A percentile compares a stretch with the other conserved stretches of the same genome.
These are phyloP conservation scores for Oryctes rhinoceros DNA, from an alignment of 1,140 invertebrate genomes.

Conservation along the genomic window DNA sequence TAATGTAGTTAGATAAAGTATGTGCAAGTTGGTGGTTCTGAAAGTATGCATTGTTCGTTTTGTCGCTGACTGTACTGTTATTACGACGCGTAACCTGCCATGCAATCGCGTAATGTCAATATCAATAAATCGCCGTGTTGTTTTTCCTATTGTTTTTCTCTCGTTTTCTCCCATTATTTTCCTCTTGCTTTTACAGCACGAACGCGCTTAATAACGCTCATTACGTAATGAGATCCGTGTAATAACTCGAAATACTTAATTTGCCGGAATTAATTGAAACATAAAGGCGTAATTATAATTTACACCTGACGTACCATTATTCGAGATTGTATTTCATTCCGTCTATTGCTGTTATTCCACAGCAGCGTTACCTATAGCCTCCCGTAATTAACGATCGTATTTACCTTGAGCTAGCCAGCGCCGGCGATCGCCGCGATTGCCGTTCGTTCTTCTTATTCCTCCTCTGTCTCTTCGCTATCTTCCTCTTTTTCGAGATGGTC, in stretches of 20 bases:
- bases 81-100: no score
- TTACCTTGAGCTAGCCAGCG: background rate
- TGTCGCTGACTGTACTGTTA: no score
- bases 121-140: background rate
- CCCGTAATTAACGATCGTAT: constrained; percentile 17
- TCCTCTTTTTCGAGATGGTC: no score
- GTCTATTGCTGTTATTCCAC: background rate
- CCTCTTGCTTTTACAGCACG: background rate
- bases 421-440: background rate
- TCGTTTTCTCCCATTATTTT: no score
- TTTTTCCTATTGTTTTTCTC: no score
- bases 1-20: no score
- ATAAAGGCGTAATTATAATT: constrained; percentile 35
- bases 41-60: no score
- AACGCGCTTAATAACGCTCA: background rate
- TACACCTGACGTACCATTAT: constrained; percentile 24
- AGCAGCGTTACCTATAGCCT: background rate
- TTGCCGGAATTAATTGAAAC: constrained; percentile 33
- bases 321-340: constrained; percentile 24
- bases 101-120: background rate
- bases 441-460: background rate
- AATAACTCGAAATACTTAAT: constrained; percentile 30
- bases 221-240: constrained; percentile 32
- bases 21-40: no score
- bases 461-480: no score